Evolutionary conservation across 2,797 vertebrate genomes (phyloP), one percentile per base, ranked within the genome.

Genomic region (Peromyscus nudipes): DNA sequence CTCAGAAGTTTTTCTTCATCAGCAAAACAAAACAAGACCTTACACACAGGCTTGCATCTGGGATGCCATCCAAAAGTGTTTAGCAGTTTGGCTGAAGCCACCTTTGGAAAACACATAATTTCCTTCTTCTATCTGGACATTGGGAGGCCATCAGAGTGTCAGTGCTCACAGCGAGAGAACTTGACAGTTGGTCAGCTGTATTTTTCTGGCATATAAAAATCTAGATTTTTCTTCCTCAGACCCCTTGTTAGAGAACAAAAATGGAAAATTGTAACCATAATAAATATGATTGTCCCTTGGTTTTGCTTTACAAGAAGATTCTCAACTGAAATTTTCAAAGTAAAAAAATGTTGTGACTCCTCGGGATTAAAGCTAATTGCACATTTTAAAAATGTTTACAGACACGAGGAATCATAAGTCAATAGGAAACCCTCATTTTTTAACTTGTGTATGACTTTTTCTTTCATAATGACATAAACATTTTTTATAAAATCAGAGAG

Each of bases 21-120:
- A 97, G 80, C 43, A 77, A 93, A 92, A 95, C 71, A 96, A 96
- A 95, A 94, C 85, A 90, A 94, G 71, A 76, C 57, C 60, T 49
- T 96, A 31, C 43, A 96, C 67, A 79, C 77, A 93, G 81, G 31
- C 43, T 76, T 89, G 93, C 37, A 19, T 97, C 97, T 97, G 96
- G 96, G 97, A 94, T 31, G 83, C 16, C 29, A 34, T 95, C 95
- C 96, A 98, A 95, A 96, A 95, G 71, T 71, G 64, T 55, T 97
- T 95, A 95, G 71, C 95, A 92, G 12, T 94, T 96, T 98, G 91
- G 77, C 91, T 95, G 14, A 76, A 40, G 37, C 29, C 71, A 94
- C 83, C 93, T 94, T 96, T 81, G 91, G 77, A 91, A 94, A 96
- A 94, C n/a, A 46, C 76, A 81, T 82, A 77, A 40, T 97, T 93